A percentile compares a stretch with the other conserved stretches of the same genome.
Conservation (phyloP, 2,888 invertebrate genomes). For the Chironomus riparius region DNA sequence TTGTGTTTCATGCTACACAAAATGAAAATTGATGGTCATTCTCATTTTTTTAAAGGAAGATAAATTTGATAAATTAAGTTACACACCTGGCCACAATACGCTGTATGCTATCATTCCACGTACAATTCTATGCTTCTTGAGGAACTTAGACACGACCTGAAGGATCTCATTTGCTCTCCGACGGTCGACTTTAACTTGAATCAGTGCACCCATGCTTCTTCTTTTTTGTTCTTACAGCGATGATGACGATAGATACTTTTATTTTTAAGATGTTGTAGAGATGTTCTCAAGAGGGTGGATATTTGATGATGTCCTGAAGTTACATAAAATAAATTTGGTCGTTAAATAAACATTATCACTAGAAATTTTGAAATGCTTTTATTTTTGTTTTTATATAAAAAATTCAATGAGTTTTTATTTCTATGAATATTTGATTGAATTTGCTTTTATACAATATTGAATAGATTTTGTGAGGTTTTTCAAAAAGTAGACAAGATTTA, state of each 20-base stretch:
- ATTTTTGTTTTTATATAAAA: too few relatives aligned
- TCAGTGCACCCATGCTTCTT: background rate
- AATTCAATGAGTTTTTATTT: too few relatives aligned
- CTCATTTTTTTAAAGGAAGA: background rate
- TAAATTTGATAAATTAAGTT: background rate
- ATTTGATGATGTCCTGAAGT: background rate
- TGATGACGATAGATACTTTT: background rate
- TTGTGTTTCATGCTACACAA: too few relatives aligned
- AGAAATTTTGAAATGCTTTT: background rate
- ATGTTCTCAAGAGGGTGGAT: background rate
- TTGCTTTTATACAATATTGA: too few relatives aligned
- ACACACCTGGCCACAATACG: conserved; percentile 15
- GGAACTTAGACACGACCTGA: background rate
- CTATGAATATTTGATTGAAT: too few relatives aligned
- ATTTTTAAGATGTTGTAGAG: background rate
- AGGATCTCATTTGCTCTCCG: background rate
- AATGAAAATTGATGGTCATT: too few relatives aligned
- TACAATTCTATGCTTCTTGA: conserved; percentile 7
- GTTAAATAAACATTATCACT: background rate
- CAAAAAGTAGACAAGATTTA: too few relatives aligned
- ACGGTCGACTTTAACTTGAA: background rate
- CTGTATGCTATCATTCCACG: conserved; percentile 15
- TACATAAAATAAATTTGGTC: background rate
- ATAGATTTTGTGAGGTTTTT: too few relatives aligned
- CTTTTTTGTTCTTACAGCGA: background rate